Evolutionary conservation across 2,113 vertebrate genomes (phyloP), one percentile per base, ranked within the genome.

Genomic region (Zeus faber): DNA sequence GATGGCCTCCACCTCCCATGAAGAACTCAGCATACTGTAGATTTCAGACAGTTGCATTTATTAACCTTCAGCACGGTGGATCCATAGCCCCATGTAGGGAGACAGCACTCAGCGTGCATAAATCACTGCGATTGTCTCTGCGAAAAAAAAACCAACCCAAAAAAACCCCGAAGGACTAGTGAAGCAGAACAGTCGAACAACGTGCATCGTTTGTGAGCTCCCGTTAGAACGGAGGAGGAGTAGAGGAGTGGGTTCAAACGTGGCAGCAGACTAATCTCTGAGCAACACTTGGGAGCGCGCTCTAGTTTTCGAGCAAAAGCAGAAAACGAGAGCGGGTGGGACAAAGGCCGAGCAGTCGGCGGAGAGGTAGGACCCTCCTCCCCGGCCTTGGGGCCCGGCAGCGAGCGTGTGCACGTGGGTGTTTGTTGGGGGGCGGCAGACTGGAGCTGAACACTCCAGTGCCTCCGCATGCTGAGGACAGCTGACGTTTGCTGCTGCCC

Each of bases 361-460:
- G n/a, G n/a, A n/a, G n/a, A n/a, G n/a, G n/a, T n/a, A n/a, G n/a
- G n/a, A n/a, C 27, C 27, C 27, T 9, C 27, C 27, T 9, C 27
- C 27, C 9, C 27, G 4, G 10, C 37, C 60, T 65, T 62, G 50
- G 70, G 48, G 66, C 72, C 54, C 23, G 41, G 60, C 59, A 71
- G 79, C 52, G 41, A 72, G 61, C 58, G 41, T 52, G 65, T 68
- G 56, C 48, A 3, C 67, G 68, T 18, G 52, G 57, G 63, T 4
- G 9, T 4, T 4, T 4, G 27, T 29, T 29, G 33, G 33, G 33
- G 33, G 5, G 33, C 57, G 40, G 77, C 89, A 90, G 89, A 88
- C 89, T 88, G 87, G 81, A 76, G 79, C 76, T 88, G 86, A 76
- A 87, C 89, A 88, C 86, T 84, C 65, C 80, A 85, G 29, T 88